A percentile compares a stretch with the other conserved stretches of the same genome.
phyloP scores from a whole-genome alignment of 1,140 invertebrate genomes.

The Palaemon carinicauda region DNA sequence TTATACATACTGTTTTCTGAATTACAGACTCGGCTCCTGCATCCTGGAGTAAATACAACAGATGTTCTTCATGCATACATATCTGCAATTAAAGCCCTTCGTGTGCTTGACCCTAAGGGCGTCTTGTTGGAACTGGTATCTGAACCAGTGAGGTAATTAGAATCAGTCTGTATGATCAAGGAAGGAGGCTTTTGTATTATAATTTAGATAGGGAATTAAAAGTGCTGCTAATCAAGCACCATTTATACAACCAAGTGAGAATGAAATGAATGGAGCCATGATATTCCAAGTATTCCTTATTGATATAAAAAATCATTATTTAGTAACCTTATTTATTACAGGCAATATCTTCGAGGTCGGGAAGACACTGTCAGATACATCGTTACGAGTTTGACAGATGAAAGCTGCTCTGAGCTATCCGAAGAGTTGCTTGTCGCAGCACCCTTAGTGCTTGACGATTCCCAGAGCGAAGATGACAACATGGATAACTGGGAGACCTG shows the following conservation, averaged over 20 bases:
- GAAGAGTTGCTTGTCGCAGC: conserved; percentile 88
- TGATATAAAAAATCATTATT: no score
- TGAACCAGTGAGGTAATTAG: conserved; percentile 76
- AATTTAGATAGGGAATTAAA: background rate
- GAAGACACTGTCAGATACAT: conserved; percentile 96
- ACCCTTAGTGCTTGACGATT: conserved; percentile 66
- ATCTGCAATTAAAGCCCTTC: conserved; percentile 89
- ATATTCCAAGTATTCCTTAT: no score
- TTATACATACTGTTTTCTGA: no score
- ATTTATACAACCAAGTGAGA: no score
- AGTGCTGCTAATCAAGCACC: no score
- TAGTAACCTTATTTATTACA: no score
- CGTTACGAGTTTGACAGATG: conserved; percentile 90
- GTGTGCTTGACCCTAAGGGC: conserved; percentile 90
- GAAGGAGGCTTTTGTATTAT: background rate
- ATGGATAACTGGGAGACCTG: conserved; percentile 84
- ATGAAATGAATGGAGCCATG: no score
- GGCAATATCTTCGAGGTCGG: conserved; percentile 79
- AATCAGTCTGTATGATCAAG: background rate
- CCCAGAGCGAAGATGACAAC: conserved; percentile 68
- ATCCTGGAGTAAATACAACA: conserved; percentile 95
- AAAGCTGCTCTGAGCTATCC: conserved; percentile 88
- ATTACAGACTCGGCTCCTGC: conserved; percentile 83
- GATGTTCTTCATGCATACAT: conserved; percentile 98
- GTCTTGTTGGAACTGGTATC: conserved; percentile 95